Conservation (phyloP, 2,113 vertebrate species). For the Hemibagrus wyckioides region DNA sequence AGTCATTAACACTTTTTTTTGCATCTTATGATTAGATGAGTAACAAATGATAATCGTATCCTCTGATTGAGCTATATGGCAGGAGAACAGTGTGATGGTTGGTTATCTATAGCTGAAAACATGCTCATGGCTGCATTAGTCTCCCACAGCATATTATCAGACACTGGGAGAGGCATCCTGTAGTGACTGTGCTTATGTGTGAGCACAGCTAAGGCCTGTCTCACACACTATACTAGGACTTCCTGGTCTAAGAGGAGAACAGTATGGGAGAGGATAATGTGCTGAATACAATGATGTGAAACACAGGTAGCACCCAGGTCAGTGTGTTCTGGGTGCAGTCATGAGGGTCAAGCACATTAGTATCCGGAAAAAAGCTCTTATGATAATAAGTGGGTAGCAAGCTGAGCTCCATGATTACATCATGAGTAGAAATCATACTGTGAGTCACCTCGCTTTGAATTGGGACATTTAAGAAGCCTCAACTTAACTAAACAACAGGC, state of each 20-base stretch:
- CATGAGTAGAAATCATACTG: neutral
- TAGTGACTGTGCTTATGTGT: neutral
- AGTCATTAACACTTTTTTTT: neutral
- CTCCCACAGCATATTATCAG: constrained; percentile 27
- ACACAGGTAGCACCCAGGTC: constrained; percentile 39
- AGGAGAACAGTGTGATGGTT: neutral
- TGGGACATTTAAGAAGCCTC: neutral
- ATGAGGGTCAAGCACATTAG: constrained; percentile 10
- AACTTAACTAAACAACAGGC: neutral
- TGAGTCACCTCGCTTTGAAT: constrained; percentile 15
- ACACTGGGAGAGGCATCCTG: constrained; percentile 44
- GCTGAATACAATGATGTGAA: constrained; percentile 50
- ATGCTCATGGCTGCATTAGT: constrained; percentile 13
- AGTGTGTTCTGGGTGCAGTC: constrained; percentile 16
- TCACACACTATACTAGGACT: constrained; percentile 44
- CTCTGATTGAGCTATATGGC: neutral
- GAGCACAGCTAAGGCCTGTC: constrained; percentile 16
- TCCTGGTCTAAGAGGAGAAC: constrained; percentile 19
- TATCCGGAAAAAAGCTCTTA: constrained; percentile 11
- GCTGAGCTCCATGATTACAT: neutral
- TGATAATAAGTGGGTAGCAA: constrained; percentile 14
- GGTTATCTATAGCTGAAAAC: neutral
- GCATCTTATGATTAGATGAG: neutral
- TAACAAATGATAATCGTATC: neutral
- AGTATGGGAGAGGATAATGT: constrained; percentile 15